These are phyloP conservation scores for Monomorium pharaonis DNA, from an alignment of 1,140 invertebrate species.

Conservation along the genomic window DNA sequence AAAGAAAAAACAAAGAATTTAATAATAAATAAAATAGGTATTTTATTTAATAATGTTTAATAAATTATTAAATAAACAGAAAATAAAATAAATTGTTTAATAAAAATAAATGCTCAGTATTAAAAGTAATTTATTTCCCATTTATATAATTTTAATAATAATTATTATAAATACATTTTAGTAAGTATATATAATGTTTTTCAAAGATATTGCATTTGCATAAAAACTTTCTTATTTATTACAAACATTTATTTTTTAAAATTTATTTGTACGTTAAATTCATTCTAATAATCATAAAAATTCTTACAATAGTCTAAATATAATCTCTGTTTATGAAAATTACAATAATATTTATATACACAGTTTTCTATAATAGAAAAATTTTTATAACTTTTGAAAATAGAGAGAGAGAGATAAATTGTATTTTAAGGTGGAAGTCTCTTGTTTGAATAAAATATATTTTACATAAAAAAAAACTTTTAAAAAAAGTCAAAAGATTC, in stretches of 20 bases:
- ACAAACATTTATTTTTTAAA: background rate
- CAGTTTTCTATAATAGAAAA: background rate
- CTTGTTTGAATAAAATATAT: background rate
- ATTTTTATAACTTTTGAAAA: background rate
- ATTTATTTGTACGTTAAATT: background rate
- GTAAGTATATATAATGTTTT: background rate
- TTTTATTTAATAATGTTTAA: no score
- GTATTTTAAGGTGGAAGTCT: background rate
- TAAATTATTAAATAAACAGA: background rate
- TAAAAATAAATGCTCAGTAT: background rate
- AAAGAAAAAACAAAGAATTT: background rate
- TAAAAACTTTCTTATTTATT: background rate
- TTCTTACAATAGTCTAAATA: background rate
- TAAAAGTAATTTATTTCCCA: background rate
- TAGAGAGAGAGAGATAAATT: background rate
- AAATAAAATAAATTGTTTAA: background rate
- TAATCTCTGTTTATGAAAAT: background rate
- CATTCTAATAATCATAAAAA: background rate
- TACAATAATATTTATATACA: background rate
- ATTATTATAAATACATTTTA: background rate
- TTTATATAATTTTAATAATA: background rate
- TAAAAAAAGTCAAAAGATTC: conserved; percentile 76
- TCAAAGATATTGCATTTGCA: background rate
- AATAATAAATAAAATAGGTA: no score
- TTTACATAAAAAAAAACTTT: background rate